Conservation (phyloP, 2,797 vertebrate genomes). For the Valencia hispanica region DNA sequence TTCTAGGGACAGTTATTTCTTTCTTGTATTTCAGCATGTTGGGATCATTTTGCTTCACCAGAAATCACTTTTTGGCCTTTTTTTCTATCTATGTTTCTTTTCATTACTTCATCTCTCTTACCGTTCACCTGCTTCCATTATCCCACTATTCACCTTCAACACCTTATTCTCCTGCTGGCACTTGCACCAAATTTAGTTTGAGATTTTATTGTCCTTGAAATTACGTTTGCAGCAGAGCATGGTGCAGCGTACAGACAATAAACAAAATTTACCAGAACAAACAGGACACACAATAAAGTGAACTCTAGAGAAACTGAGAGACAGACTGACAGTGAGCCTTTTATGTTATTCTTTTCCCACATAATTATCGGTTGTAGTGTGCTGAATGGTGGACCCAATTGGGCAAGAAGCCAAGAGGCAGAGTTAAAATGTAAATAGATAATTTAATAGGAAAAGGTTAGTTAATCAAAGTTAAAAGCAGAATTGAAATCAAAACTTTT, state of each 20-base stretch:
- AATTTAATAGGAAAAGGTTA: background rate
- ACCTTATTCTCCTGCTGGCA: slow-evolving; percentile 41
- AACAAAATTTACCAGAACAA: slow-evolving; percentile 53
- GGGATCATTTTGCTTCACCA: slow-evolving; percentile 22
- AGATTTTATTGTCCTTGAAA: slow-evolving; percentile 72
- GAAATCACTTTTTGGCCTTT: background rate
- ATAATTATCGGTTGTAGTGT: background rate
- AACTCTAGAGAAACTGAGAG: background rate
- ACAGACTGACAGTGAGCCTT: slow-evolving; percentile 8
- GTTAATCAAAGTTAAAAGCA: background rate
- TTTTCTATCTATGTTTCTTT: background rate
- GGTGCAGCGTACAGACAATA: slow-evolving; percentile 29
- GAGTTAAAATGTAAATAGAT: background rate
- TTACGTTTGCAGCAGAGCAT: slow-evolving; percentile 48
- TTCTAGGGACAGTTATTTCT: too few species aligned
- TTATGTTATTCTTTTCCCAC: background rate
- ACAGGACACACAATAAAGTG: slow-evolving; percentile 28
- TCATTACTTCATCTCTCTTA: slow-evolving; percentile 32
- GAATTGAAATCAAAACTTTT: background rate
- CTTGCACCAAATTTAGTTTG: slow-evolving; percentile 55
- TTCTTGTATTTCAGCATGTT: slow-evolving; percentile 13
- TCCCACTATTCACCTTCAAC: slow-evolving; percentile 68
- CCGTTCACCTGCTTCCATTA: slow-evolving; percentile 43
- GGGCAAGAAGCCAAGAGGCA: background rate
- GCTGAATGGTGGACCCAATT: background rate